Percentiles rank a stretch among this genome's conserved stretches.
Evolutionary conservation across 2,113 vertebrate species (phyloP).

Genomic region (Sminthopsis crassicaudata): DNA sequence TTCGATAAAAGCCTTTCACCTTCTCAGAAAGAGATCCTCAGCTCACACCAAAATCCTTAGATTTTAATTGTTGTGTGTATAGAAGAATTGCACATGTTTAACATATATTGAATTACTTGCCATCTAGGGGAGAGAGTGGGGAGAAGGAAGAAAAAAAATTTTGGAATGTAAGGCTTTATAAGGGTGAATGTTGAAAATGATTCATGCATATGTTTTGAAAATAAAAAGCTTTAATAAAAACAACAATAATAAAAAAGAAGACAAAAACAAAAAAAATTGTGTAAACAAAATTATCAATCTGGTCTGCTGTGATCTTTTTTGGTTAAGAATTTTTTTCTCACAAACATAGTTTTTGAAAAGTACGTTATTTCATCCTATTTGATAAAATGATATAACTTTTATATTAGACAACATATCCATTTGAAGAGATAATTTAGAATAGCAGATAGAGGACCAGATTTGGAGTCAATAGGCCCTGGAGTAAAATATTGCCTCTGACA

Average conservation of each 20-base stretch:
- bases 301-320: not conserved
- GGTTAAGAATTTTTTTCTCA: not conserved
- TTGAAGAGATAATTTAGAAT: not conserved
- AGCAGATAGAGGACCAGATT: not conserved
- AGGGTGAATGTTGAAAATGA: too few species aligned
- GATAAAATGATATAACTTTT: not conserved
- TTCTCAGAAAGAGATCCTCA: not conserved
- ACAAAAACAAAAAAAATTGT: not conserved
- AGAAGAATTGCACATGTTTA: too few species aligned
- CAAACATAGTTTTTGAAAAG: not conserved
- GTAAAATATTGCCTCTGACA: not conserved
- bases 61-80: not conserved
- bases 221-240: too few species aligned
- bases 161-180: too few species aligned
- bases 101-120: too few species aligned
- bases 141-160: too few species aligned
- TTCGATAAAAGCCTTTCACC: too few species aligned
- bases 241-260: too few species aligned
- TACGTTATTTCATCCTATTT: not conserved
- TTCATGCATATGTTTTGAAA: too few species aligned
- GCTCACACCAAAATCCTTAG: not conserved
- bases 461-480: not conserved
- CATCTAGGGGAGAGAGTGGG: too few species aligned
- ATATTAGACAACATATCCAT: not conserved
- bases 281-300: not conserved